A percentile compares a stretch with the other conserved stretches of the same genome.
These are phyloP conservation scores for Caenorhabditis remanei DNA, from an alignment of 1,140 invertebrate species.

Conservation along the genomic window DNA sequence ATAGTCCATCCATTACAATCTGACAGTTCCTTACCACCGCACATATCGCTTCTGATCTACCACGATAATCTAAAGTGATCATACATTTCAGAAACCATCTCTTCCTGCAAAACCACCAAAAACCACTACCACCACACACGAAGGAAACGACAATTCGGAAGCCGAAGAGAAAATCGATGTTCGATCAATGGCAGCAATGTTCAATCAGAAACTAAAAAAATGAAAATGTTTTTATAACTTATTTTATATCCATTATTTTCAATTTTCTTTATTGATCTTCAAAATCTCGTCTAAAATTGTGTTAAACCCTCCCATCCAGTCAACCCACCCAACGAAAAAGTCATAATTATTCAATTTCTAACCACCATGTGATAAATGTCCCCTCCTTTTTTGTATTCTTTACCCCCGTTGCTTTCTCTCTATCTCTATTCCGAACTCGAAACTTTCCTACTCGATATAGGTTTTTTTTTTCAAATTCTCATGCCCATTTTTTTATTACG, in stretches of 20 bases:
- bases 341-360: neutral
- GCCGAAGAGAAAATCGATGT: constrained; percentile 36
- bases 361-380: neutral
- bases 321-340: neutral
- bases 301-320: neutral
- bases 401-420: constrained; percentile 25
- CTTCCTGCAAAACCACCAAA: neutral
- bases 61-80: too few relatives aligned
- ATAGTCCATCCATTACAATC: too few relatives aligned
- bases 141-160: neutral
- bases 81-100: constrained; percentile 1
- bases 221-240: neutral
- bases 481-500: constrained; percentile 5
- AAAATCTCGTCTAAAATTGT: neutral
- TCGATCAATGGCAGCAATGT: constrained; percentile 26
- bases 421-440: neutral
- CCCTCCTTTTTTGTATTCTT: neutral
- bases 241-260: neutral
- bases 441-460: constrained; percentile 4
- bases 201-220: constrained; percentile 16
- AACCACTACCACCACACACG: too few relatives aligned
- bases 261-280: neutral
- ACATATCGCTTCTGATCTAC: too few relatives aligned
- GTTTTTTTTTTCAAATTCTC: neutral
- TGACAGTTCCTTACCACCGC: too few relatives aligned